Percentiles rank a stretch among this genome's conserved stretches.
Conservation (phyloP, 2,888 invertebrate genomes). For the Cryptosula pallasiana region DNA sequence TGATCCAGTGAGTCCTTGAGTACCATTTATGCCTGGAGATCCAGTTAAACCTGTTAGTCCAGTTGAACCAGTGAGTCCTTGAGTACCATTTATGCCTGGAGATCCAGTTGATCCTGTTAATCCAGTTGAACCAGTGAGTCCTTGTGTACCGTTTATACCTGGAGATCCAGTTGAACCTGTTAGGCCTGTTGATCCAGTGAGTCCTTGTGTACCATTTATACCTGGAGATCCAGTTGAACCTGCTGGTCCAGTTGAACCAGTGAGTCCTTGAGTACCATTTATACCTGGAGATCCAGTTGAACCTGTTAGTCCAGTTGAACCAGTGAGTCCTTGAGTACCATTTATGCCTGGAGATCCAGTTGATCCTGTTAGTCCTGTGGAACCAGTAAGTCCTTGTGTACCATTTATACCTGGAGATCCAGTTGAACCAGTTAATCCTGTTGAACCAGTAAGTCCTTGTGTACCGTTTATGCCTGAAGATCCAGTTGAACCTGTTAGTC, state of each 20-base stretch:
- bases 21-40: neutral
- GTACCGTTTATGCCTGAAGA: neutral
- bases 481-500: neutral
- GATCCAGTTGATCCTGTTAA: neutral
- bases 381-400: neutral
- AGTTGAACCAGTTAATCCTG: neutral
- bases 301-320: neutral
- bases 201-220: neutral
- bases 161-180: neutral
- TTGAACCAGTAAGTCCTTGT: neutral
- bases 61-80: neutral
- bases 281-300: neutral
- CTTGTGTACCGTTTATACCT: neutral
- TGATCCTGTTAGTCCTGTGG: neutral
- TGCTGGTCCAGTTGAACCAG: neutral
- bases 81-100: neutral
- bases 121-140: neutral
- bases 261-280: neutral
- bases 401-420: neutral
- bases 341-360: neutral
- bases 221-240: neutral
- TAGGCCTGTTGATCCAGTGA: neutral
- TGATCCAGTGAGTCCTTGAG: neutral
- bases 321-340: neutral
- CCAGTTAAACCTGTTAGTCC: neutral